These are phyloP conservation scores for Drosophila grimshawi DNA, from an alignment of 1,140 invertebrate species.

Conservation along the genomic window DNA sequence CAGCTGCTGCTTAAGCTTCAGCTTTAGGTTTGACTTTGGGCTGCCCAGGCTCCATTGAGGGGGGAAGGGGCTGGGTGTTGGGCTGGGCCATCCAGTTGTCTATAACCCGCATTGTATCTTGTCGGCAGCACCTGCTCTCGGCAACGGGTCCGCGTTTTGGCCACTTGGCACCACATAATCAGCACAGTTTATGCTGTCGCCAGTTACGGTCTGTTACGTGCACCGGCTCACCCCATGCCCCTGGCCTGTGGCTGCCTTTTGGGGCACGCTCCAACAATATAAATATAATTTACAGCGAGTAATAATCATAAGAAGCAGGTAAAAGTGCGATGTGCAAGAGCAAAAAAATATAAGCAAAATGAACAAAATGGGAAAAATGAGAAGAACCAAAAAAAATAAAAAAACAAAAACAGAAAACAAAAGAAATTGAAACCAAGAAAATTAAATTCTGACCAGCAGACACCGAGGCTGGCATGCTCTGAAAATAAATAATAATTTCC, in stretches of 20 bases:
- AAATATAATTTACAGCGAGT: conserved; percentile 65
- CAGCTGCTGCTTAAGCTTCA: not conserved
- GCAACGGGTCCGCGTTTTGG: conserved; percentile 7
- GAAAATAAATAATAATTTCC: not conserved
- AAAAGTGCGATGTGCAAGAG: conserved; percentile 43
- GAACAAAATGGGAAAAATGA: not conserved
- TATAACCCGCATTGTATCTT: conserved; percentile 17
- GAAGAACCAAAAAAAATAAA: not conserved
- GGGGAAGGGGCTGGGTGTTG: not conserved
- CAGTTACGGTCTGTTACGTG: conserved; percentile 26
- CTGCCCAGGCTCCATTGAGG: conserved; percentile 2
- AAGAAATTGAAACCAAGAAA: not conserved
- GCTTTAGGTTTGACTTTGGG: not conserved
- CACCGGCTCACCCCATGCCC: conserved; percentile 1
- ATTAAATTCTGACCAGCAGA: not conserved
- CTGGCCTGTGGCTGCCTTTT: conserved; percentile 25
- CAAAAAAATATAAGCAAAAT: not conserved
- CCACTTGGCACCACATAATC: conserved; percentile 59
- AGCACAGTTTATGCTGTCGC: conserved; percentile 66
- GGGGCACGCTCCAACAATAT: conserved; percentile 56
- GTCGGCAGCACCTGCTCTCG: conserved; percentile 32
- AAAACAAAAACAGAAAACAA: not conserved
- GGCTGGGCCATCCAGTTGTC: not conserved
- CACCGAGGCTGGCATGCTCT: conserved; percentile 8
- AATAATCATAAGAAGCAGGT: conserved; percentile 65